Percentiles rank a stretch among this genome's conserved stretches.
These are phyloP conservation scores for Andricus curvator DNA, from an alignment of 2,888 invertebrate species.

Conservation along the genomic window DNA sequence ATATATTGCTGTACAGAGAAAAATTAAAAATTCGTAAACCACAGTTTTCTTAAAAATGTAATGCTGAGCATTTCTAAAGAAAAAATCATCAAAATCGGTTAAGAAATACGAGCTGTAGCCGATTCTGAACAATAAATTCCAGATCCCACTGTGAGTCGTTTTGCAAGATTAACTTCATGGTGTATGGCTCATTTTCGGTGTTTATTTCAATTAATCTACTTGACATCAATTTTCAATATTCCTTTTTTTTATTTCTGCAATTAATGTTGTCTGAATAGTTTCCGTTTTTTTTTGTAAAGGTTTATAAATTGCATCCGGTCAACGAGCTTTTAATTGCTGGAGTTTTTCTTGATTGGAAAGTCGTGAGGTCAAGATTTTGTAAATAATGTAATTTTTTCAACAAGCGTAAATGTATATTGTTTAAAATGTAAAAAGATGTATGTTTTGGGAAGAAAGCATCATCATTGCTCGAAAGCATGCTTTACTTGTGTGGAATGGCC, in stretches of 20 bases:
- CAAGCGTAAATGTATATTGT: constrained; percentile 14
- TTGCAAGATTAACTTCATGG: constrained; percentile 11
- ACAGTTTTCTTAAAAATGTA: too few species aligned
- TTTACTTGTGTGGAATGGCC: constrained; percentile 74
- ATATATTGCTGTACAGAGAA: too few species aligned
- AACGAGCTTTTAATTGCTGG: not conserved
- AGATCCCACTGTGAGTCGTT: not conserved
- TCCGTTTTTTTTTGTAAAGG: not conserved
- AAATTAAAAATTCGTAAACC: too few species aligned
- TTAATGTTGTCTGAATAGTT: not conserved
- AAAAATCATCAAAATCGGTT: too few species aligned
- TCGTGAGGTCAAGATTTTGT: not conserved
- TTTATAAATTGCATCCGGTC: not conserved
- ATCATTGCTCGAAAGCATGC: constrained; percentile 69
- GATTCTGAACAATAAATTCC: too few species aligned
- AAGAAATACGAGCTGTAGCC: too few species aligned
- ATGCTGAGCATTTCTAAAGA: too few species aligned
- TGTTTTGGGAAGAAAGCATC: constrained; percentile 33
- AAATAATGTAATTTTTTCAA: not conserved
- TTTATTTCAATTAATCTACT: not conserved
- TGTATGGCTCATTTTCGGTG: not conserved
- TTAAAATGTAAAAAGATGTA: constrained; percentile 1
- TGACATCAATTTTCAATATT: not conserved
- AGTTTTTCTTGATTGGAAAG: not conserved
- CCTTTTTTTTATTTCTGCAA: not conserved